Base-by-base conservation (phyloP, 2,113 vertebrate species). In the Charina bottae region DNA sequence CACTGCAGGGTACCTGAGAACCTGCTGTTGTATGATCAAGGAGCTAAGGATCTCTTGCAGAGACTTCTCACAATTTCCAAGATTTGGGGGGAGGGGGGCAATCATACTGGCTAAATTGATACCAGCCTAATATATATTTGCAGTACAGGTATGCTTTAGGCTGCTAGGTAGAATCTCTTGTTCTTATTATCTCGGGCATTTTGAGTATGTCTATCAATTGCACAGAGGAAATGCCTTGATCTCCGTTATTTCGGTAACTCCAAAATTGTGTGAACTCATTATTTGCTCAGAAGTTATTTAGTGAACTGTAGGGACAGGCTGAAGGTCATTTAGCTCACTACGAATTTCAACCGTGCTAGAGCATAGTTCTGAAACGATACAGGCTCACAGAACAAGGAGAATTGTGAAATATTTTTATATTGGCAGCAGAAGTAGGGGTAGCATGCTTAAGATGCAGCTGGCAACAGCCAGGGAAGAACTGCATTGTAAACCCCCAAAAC, bases 381-480 rank as follows among this genome's bases (percentile, higher is more conserved):
- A 94, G 94, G 94, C 95, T 93, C 89, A 93, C 93, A 95, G 95
- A 88, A 96, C 91, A 93, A 62, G 87, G 90, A 87, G 89, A 93
- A 72, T 87, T 93, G 84, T 93, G 92, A 85, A 93, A 93, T 37
- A 55, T 28, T 95, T 96, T 95, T 96, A 93, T 96, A 94, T 92
- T 42, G 88, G 37, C 88, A 93, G 46, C 92, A 93, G 93, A 95
- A 94, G 91, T 49, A 90, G 54, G 21, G 1, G 24, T 56, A 94
- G 94, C 89, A 88, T 92, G 83, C 28, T 2, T 12, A 92, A 83
- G 46, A 17, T 2, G 78, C 87, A 92, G 90, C 83, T 93, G 93
- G 88, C 56, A 84, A 93, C 87, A 91, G 89, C 53, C n/a, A 46
- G 84, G 60, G 87, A 46, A 26, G 2, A 68, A 8, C 28, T 4